Evolutionary conservation across 2,888 invertebrate genomes (phyloP), one percentile per base, ranked within the genome.

Genomic region (Parthenolecanium corni): DNA sequence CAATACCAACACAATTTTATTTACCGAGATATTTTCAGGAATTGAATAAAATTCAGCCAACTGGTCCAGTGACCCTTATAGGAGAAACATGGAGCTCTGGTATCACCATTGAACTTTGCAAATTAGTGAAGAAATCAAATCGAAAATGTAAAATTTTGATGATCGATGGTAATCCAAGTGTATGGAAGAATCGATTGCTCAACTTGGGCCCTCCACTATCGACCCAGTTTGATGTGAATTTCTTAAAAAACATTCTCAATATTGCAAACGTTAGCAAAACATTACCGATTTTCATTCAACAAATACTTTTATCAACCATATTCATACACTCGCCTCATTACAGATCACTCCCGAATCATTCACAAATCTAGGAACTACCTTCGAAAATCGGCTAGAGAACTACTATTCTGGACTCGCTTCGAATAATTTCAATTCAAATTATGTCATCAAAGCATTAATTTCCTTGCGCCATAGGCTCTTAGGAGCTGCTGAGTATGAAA

Each of bases 21-120:
- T n/a, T n/a, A n/a, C n/a, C 9, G 31, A 6, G 5, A 31, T 31
- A 9, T 42, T 52, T 63, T 14, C 31, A 65, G 65, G 53, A 49
- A 44, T 14, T 65, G 2, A 56, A 44, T 12, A 21, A 38, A 23
- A 56, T 65, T n/a, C 64, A 54, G 18, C 36, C 61, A 14, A 49
- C 70, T 9, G 77, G 76, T 9, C 77, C 79, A 11, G 79, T 77
- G 71, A 71, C 74, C 63, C 67, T 82, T 42, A 74, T 77, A 57
- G 81, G 81, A 5, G 81, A 81, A 70, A 80, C 81, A 1, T 80
- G 79, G 70, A 80, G 81, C 52, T 78, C 78, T 14, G 73, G 76
- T 62, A 75, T 82, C 44, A 80, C 80, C 2, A 74, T 80, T 21
- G 58, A 58, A 38, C 9, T 58, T 5, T 12, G 23, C 11, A 38